phyloP scores from a whole-genome alignment of 2,113 vertebrate species.

The Thoracochromis brauschi region DNA sequence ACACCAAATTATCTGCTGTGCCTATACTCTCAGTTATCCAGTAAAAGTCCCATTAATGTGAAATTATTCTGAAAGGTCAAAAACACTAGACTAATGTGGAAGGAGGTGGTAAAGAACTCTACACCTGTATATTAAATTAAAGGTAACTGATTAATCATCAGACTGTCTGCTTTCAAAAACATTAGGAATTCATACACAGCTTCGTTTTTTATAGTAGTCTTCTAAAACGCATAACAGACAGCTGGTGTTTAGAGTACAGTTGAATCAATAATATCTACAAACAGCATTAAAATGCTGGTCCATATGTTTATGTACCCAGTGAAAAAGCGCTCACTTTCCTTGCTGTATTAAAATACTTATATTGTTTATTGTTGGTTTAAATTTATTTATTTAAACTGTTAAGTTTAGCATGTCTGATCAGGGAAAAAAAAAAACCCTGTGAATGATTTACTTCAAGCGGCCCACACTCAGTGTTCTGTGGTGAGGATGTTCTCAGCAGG shows the following conservation, averaged over 20 bases:
- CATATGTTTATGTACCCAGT: not conserved
- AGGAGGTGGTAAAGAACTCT: not conserved
- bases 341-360: not conserved
- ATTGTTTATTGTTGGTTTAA: not conserved
- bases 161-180: not conserved
- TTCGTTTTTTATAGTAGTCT: not conserved
- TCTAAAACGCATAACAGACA: not conserved
- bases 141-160: not conserved
- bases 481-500: not conserved
- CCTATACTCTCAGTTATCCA: not conserved
- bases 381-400: not conserved
- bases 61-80: not conserved
- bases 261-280: not conserved
- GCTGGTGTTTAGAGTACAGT: not conserved
- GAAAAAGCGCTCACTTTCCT: not conserved
- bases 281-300: not conserved
- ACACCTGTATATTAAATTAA: not conserved
- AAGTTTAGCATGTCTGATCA: not conserved
- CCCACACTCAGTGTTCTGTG: not conserved
- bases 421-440: not conserved
- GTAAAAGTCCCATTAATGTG: not conserved
- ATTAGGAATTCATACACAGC: not conserved
- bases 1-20: not conserved
- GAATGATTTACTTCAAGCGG: not conserved
- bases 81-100: not conserved